These are phyloP conservation scores for Sarotherodon lohbergeri DNA, from an alignment of 2,113 vertebrate species.

Conservation along the genomic window DNA sequence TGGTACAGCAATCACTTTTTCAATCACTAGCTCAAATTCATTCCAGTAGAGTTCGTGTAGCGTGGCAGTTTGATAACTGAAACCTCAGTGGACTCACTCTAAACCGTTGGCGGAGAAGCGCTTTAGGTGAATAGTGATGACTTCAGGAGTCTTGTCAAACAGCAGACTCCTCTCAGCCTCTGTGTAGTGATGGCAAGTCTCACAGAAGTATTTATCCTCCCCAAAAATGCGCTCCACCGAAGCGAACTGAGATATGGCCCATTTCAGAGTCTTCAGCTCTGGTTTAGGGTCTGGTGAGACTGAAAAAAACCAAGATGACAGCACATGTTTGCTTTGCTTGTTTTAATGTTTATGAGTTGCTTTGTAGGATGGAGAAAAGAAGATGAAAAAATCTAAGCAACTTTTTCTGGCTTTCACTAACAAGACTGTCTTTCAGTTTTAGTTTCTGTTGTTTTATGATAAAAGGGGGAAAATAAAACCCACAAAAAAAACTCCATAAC, in stretches of 20 bases:
- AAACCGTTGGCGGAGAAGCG: constrained; percentile 92
- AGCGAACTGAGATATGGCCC: constrained; percentile 97
- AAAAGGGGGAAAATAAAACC: not conserved
- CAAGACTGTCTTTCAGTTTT: not conserved
- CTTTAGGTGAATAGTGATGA: constrained; percentile 96
- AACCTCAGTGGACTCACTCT: constrained; percentile 71
- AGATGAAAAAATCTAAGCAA: not conserved
- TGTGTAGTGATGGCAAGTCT: constrained; percentile 93
- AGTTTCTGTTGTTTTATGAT: not conserved
- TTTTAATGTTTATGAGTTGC: not conserved
- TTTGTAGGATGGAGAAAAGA: not conserved
- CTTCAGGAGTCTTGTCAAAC: constrained; percentile 96
- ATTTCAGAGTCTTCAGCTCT: constrained; percentile 89
- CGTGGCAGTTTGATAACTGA: not conserved
- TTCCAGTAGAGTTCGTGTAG: not conserved
- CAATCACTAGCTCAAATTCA: not conserved
- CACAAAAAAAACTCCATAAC: not conserved
- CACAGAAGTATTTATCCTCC: constrained; percentile 98
- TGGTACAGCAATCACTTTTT: rapidly evolving
- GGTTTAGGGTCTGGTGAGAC: constrained; percentile 97
- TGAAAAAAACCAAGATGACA: constrained; percentile 34
- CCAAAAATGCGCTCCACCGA: constrained; percentile 97
- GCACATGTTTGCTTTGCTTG: not conserved
- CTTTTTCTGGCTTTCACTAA: not conserved
- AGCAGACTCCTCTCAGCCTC: constrained; percentile 95